Evolutionary conservation across 1,140 invertebrate genomes (phyloP), one percentile per base, ranked within the genome.

Genomic region (Drosophila nikananu): DNA sequence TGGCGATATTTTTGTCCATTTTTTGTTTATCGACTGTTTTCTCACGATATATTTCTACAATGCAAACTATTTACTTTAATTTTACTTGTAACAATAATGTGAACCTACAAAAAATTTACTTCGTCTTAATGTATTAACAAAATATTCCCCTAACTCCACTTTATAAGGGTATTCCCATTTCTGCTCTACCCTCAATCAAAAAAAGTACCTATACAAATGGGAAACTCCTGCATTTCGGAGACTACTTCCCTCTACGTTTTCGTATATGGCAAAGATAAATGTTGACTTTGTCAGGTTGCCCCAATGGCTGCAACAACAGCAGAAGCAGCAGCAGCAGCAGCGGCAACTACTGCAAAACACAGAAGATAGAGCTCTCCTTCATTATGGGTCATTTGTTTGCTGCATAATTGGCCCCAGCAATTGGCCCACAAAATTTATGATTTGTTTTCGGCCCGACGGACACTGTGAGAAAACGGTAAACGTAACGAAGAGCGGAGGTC

Each of bases 331-430:
- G 35, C 54, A 52, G 30, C 52, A 60, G 23, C 51, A 35, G 30
- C n/a, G 41, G 66, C 35, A 42, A 37, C 74, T 30, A 48, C 70
- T 49, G 61, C 66, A 55, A 35, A 15, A 54, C 51, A 32, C 59
- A 68, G 49, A n/a, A 72, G 73, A 55, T 68, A 61, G 63, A 77
- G 70, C 52, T 68, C 51, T 65, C 64, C 84, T 87, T 87, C 84
- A 87, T 87, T 87, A 87, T 89, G 84, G 84, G 84, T 87, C 86
- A 87, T 87, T 87, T 87, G 86, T 87, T 90, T 89, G 81, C 86
- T 89, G 84, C 84, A 87, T 87, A 87, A 87, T 87, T 87, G 84
- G 83, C 83, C 72, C 59, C n/a, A 67, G 63, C 80, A 89, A 86
- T 86, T 86, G 83, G 84, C 72, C 84, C 72, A 87, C 65, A 87